Base-by-base conservation (phyloP, 1,140 invertebrate species). In the Parasteatoda tepidariorum region DNA sequence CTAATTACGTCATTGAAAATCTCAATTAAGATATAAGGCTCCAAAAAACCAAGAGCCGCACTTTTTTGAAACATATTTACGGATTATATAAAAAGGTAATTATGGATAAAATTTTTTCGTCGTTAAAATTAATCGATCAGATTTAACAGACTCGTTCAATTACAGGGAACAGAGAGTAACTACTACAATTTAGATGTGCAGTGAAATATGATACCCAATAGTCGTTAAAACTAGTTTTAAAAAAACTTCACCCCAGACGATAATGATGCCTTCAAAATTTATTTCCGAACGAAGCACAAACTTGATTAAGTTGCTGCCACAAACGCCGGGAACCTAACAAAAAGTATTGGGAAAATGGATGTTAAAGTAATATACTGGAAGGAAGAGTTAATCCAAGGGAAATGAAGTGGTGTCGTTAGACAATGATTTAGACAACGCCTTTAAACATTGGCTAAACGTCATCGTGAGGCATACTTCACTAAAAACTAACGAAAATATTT, bases 401-500 rank as follows among this genome's bases (percentile, higher is more conserved):
- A 62, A 15, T 48, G 73, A 41, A 62, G 31, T 62, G 38, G 34
- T 55, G 38, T 66, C 74, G 59, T 74, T 61, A 74, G 34, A 33
- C 74, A 66, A 66, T 78, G 74, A 78, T 66, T 78, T 78, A 78
- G 74, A n/a, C n/a, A n/a, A n/a, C n/a, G n/a, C n/a, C n/a, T n/a
- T n/a, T n/a, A n/a, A n/a, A n/a, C n/a, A n/a, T n/a, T n/a, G n/a
- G n/a, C n/a, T n/a, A n/a, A n/a, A n/a, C n/a, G n/a, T n/a, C n/a
- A n/a, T n/a, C n/a, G n/a, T n/a, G n/a, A n/a, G n/a, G n/a, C n/a
- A n/a, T n/a, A n/a, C n/a, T n/a, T n/a, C n/a, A n/a, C n/a, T n/a
- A n/a, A n/a, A n/a, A n/a, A n/a, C n/a, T n/a, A n/a, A n/a, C n/a
- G n/a, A n/a, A n/a, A n/a, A n/a, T n/a, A n/a, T n/a, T n/a, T n/a